Percentiles rank a stretch among this genome's conserved stretches.
phyloP scores from a whole-genome alignment of 2,888 invertebrate species.

The Gymnocheta viridis region DNA sequence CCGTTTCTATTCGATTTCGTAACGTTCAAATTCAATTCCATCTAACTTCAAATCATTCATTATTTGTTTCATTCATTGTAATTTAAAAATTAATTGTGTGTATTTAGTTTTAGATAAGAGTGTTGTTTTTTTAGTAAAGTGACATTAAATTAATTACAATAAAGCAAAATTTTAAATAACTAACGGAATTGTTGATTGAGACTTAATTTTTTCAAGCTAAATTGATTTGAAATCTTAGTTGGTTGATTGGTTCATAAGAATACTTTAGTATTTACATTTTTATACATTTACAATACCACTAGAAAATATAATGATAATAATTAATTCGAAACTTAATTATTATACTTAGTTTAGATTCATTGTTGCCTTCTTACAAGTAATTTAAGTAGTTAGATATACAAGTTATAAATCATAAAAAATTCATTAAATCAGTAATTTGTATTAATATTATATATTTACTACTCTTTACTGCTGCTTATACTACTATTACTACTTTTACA shows the following conservation, averaged over 20 bases:
- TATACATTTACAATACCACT: slow-evolving; percentile 17
- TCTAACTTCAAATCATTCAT: slow-evolving; percentile 61
- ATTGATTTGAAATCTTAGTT: slow-evolving; percentile 40
- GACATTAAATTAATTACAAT: slow-evolving; percentile 3
- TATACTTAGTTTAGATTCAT: slow-evolving; percentile 62
- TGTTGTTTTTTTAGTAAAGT: slow-evolving; percentile 65
- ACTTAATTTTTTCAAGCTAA: slow-evolving; percentile 36
- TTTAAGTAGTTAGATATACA: slow-evolving; percentile 66
- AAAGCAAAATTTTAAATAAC: slow-evolving; percentile 10
- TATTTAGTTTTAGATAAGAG: slow-evolving; percentile 75
- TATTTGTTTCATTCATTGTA: slow-evolving; percentile 71
- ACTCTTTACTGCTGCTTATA: slow-evolving; percentile 43
- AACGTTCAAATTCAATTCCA: slow-evolving; percentile 44
- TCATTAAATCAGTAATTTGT: slow-evolving; percentile 35
- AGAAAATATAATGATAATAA: slow-evolving; percentile 31
- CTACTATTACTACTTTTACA: neutral
- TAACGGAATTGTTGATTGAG: slow-evolving; percentile 8
- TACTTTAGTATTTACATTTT: slow-evolving; percentile 26
- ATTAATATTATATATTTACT: slow-evolving; percentile 56
- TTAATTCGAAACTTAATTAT: slow-evolving; percentile 42
- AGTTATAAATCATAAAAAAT: slow-evolving; percentile 50
- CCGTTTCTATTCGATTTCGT: slow-evolving; percentile 3
- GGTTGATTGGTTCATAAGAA: slow-evolving; percentile 28
- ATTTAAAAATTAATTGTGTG: slow-evolving; percentile 76
- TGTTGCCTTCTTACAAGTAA: slow-evolving; percentile 76